Evolutionary conservation across 2,797 vertebrate species (phyloP).

Genomic region (Furcifer pardalis): DNA sequence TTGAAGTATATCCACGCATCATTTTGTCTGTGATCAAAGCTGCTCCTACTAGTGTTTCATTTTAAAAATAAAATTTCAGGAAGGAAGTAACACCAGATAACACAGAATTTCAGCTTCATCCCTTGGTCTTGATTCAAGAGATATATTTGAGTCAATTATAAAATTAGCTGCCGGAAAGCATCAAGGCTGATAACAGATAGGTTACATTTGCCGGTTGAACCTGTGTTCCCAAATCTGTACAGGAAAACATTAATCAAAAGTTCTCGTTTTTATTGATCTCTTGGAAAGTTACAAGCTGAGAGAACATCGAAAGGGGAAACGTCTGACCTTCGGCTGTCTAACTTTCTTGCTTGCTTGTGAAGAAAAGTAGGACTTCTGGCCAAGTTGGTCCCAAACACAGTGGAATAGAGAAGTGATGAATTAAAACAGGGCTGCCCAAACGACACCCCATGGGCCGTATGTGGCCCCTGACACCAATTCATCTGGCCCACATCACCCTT

Average conservation of each 20-base stretch:
- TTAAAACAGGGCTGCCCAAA: no score
- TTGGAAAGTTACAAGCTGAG: not conserved
- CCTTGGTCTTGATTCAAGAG: slow-evolving; percentile 23
- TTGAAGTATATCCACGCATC: not conserved
- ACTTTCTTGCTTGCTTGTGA: not conserved
- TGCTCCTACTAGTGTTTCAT: not conserved
- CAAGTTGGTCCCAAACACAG: not conserved
- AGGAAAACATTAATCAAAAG: slow-evolving; percentile 21
- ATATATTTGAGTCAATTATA: slow-evolving; percentile 38
- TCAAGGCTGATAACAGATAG: slow-evolving; percentile 27
- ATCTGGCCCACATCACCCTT: no score
- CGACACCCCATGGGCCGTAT: no score
- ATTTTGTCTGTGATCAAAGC: not conserved
- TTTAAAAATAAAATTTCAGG: no score
- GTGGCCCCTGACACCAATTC: no score
- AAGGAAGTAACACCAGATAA: no score
- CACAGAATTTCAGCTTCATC: not conserved
- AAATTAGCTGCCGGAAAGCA: slow-evolving; percentile 40
- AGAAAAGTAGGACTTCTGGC: not conserved
- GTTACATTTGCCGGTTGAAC: slow-evolving; percentile 20
- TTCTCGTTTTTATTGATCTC: slow-evolving; percentile 3
- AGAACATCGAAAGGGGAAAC: not conserved
- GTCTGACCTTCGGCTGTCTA: slow-evolving; percentile 19
- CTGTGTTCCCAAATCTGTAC: not conserved
- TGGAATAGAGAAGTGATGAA: no score